A percentile compares a stretch with the other conserved stretches of the same genome.
These are phyloP conservation scores for Hydrotaea cyrtoneurina DNA, from an alignment of 2,888 invertebrate genomes.

Conservation along the genomic window DNA sequence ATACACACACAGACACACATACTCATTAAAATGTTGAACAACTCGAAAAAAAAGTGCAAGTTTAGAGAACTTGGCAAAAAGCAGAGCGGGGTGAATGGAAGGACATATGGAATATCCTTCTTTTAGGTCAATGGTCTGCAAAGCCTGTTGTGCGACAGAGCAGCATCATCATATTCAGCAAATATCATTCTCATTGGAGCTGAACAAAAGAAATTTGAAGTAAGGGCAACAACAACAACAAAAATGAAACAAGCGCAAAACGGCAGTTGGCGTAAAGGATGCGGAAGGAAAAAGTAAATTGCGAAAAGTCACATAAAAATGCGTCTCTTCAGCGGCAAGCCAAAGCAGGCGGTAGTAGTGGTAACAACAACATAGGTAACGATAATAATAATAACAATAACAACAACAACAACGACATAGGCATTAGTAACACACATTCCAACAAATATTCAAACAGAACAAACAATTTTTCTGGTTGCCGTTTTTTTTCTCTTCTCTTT, in stretches of 20 bases:
- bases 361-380: neutral
- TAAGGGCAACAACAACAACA: neutral
- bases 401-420: neutral
- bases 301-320: slow-evolving; percentile 7
- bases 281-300: slow-evolving; percentile 27
- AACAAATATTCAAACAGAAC: neutral
- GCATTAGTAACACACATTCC: slow-evolving; percentile 21
- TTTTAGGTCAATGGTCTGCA: slow-evolving; percentile 30
- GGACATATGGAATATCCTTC: neutral
- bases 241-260: neutral
- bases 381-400: neutral
- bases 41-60: slow-evolving; percentile 12
- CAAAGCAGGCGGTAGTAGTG: neutral
- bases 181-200: slow-evolving; percentile 5
- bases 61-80: neutral
- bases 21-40: slow-evolving; percentile 28
- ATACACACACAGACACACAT: neutral
- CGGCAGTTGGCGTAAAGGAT: neutral
- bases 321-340: neutral
- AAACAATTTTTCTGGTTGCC: neutral
- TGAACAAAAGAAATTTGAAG: slow-evolving; percentile 5
- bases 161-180: neutral
- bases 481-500: neutral
- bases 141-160: neutral
- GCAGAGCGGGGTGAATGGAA: neutral